Conservation (phyloP, 2,797 vertebrate genomes). For the Sitta carolinensis region DNA sequence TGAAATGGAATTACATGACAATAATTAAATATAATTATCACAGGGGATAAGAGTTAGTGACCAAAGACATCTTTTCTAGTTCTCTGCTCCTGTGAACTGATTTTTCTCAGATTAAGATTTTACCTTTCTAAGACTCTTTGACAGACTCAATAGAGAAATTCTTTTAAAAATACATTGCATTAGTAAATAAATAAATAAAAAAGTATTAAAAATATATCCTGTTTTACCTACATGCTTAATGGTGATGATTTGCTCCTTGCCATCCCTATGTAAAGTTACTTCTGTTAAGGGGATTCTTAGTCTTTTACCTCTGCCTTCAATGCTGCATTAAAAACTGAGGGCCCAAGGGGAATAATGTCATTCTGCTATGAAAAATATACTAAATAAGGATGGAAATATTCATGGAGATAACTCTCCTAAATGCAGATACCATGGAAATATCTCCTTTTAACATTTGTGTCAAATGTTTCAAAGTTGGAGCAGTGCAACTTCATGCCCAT, state of each 20-base stretch:
- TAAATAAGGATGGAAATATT: constrained; percentile 64
- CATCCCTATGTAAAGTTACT: constrained; percentile 2
- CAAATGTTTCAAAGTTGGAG: constrained; percentile 64
- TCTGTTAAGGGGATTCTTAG: constrained; percentile 34
- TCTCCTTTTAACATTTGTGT: constrained; percentile 67
- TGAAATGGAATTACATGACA: not conserved
- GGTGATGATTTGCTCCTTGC: not conserved
- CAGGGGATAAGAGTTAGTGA: not conserved
- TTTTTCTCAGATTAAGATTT: not conserved
- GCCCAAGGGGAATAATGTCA: constrained; percentile 58
- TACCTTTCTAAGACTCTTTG: not conserved
- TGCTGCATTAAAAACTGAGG: constrained; percentile 17
- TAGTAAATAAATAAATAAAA: not conserved
- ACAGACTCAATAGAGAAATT: not conserved
- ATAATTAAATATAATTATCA: not conserved
- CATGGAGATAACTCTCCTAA: constrained; percentile 57
- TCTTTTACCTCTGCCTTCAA: constrained; percentile 44
- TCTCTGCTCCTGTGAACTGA: not conserved
- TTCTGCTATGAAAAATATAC: constrained; percentile 55
- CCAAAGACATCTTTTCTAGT: not conserved
- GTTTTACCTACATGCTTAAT: not conserved
- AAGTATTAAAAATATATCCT: not conserved
- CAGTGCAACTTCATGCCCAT: constrained; percentile 38
- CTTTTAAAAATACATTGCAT: not conserved
- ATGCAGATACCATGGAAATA: constrained; percentile 65